Percentiles rank a stretch among this genome's conserved stretches.
Conservation (phyloP, 1,140 invertebrate species). For the Chelonus insularis region DNA sequence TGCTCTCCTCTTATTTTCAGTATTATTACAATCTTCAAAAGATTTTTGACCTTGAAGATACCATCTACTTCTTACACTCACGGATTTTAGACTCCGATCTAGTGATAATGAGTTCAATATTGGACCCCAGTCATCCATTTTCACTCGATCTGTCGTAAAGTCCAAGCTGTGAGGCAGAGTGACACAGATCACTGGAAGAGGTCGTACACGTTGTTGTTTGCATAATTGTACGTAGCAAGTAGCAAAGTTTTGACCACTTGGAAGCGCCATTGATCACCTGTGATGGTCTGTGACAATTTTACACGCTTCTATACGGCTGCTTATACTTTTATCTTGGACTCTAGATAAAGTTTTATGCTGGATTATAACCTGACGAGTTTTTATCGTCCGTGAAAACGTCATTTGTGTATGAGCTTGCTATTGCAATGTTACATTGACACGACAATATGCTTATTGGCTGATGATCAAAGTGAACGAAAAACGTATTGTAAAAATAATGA, state of each 20-base stretch:
- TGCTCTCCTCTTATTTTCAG: slow-evolving; percentile 59
- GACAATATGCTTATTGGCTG: background rate
- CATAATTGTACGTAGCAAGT: slow-evolving; percentile 54
- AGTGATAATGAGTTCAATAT: slow-evolving; percentile 68
- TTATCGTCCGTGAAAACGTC: background rate
- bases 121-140: slow-evolving; percentile 70
- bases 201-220: slow-evolving; percentile 44
- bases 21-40: slow-evolving; percentile 63
- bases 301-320: no score
- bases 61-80: slow-evolving; percentile 48
- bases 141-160: slow-evolving; percentile 70
- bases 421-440: background rate
- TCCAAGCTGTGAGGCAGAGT: slow-evolving; percentile 59
- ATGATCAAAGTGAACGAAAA: no score
- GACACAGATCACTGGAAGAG: slow-evolving; percentile 53
- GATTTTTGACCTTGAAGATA: slow-evolving; percentile 45
- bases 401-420: slow-evolving; percentile 3
- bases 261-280: slow-evolving; percentile 28
- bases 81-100: slow-evolving; percentile 62
- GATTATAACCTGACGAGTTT: background rate
- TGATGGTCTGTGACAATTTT: no score
- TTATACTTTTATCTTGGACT: background rate
- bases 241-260: slow-evolving; percentile 46
- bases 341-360: background rate
- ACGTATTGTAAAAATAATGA: background rate